A percentile compares a stretch with the other conserved stretches of the same genome.
Conservation (phyloP, 2,113 vertebrate genomes). For the Phoxinus phoxinus region DNA sequence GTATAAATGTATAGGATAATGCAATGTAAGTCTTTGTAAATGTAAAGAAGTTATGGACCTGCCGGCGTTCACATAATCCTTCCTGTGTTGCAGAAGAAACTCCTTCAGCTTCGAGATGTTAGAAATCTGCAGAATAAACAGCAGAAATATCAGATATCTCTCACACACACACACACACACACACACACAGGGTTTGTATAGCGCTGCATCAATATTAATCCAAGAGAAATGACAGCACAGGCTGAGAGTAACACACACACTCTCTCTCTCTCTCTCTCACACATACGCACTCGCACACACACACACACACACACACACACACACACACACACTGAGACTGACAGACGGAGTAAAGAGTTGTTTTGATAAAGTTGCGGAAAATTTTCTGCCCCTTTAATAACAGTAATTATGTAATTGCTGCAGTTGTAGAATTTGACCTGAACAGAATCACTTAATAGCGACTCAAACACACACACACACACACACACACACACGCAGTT, state of each 20-base stretch:
- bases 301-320: not conserved
- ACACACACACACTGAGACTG: constrained; percentile 62
- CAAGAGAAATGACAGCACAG: not conserved
- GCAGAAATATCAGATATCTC: constrained; percentile 55
- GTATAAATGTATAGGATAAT: no score
- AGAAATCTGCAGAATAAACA: constrained; percentile 79
- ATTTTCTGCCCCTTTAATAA: constrained; percentile 72
- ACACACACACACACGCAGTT: not conserved
- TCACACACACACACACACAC: not conserved
- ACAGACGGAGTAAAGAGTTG: constrained; percentile 62
- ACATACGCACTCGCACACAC: no score
- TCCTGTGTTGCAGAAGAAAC: constrained; percentile 95
- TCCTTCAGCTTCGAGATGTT: constrained; percentile 97
- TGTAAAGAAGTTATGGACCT: constrained; percentile 76
- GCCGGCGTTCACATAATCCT: constrained; percentile 93
- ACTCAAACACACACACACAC: not conserved
- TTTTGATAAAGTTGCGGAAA: constrained; percentile 65
- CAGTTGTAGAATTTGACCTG: constrained; percentile 67
- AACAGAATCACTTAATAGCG: constrained; percentile 16
- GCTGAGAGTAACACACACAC: not conserved
- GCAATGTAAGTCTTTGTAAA: no score
- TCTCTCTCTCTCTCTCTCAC: no score
- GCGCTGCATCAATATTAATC: not conserved
- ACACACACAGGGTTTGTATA: not conserved
- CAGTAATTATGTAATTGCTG: constrained; percentile 77